Base-by-base conservation (phyloP, 2,888 invertebrate genomes). In the Drosophila anceps region DNA sequence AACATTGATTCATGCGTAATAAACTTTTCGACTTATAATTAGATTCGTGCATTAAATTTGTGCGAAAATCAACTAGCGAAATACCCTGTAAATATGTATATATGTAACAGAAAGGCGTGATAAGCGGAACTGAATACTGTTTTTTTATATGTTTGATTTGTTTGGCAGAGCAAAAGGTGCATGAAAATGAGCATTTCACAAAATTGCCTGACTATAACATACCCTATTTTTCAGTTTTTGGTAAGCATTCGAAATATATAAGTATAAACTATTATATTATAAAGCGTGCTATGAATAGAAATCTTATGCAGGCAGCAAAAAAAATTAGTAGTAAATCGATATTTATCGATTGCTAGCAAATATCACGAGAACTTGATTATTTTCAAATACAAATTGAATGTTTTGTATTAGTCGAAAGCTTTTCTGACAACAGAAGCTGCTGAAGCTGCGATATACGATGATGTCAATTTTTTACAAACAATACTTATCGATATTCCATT, bases 11-110 rank as follows among this genome's bases (percentile, higher is more conserved):
- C 57, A 76, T 73, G 75, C 78, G 77, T 72, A 80, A 80, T 70
- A 76, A 77, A 77, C 79, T 65, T 63, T 70, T 67, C 27, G 71
- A 79, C 53, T 74, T 76, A 79, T 72, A 82, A 82, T 82, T 73
- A 76, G 74, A 61, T 66, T 63, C 48, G 46, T 55, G 44, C 46
- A 67, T 44, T 55, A 54, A 72, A 67, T 37, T 37, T 27, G 33
- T 27, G 59, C 33, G 2, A 41, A 53, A 46, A 67, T 43, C 15
- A 46, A 46, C 41, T 20, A 20, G 20, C 1, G 1, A n/a, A 15
- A 53, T 61, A 61, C 51, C 53, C 39, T 41, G 60, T 41, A 53
- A n/a, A 31, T 31, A 10, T 7, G 2, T 15, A 31, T 15, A 10
- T 18, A 8, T 31, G 2, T 4, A 0, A 5, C 24, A 15, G 1